Base-by-base conservation (phyloP, 2,888 invertebrate species). In the Lomographa bimaculata region DNA sequence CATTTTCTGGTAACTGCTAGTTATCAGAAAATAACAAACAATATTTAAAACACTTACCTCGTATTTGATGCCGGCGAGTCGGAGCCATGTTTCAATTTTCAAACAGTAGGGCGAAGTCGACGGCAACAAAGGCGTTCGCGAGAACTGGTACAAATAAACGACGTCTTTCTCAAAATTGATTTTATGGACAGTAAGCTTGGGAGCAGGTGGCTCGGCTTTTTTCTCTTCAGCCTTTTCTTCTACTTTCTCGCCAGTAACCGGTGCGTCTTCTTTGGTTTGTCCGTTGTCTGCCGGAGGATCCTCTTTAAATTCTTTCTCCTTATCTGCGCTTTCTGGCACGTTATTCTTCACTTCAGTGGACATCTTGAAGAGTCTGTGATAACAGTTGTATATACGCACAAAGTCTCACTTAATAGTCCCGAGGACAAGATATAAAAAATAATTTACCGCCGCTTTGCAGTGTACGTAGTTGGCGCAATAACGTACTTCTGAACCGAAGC, bases 1-100 rank as follows among this genome's bases (percentile, higher is more conserved):
- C 44, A 26, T 27, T 27, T n/a, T n/a, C n/a, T n/a, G n/a, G n/a
- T n/a, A n/a, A n/a, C n/a, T n/a, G n/a, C n/a, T n/a, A n/a, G n/a
- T n/a, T n/a, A n/a, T n/a, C n/a, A n/a, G n/a, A n/a, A n/a, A n/a
- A n/a, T n/a, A n/a, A n/a, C n/a, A n/a, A n/a, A n/a, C n/a, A n/a
- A n/a, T n/a, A n/a, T n/a, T n/a, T n/a, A n/a, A n/a, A n/a, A 9
- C 36, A 73, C 93, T 92, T 90, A 97, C 97, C 96, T 97, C 97
- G 89, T 97, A 98, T 90, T 96, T 96, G 79, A 97, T 92, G 76
- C 95, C 96, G 71, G 95, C 94, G 67, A 98, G 92, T 77, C 98
- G 93, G 59, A 98, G 92, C 97, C 97, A 98, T 70, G 97, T 97
- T 91, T 98, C 98, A 65, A 97, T 96, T 92, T 98, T 98, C 78